A percentile compares a stretch with the other conserved stretches of the same genome.
These are phyloP conservation scores for Sus scrofa DNA, from an alignment of 2,113 vertebrate genomes.

Conservation along the genomic window T2T-Sscrofa CM000826.6:83898501-83899000, in stretches of 20 bases:
- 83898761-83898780: neutral
- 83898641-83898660: neutral
- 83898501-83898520: neutral
- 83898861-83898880: neutral
- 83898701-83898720: neutral
- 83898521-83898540: neutral
- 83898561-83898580: neutral
- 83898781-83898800: neutral
- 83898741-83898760: constrained; percentile 28
- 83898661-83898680: neutral
- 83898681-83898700: neutral
- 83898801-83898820: neutral
- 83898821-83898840: neutral
- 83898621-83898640: neutral
- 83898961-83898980: neutral
- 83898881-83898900: neutral
- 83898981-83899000: constrained; percentile 42
- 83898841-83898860: neutral
- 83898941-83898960: neutral
- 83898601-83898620: neutral
- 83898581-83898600: neutral
- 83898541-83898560: neutral
- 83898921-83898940: neutral
- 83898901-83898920: constrained; percentile 8
- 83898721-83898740: neutral